A percentile compares a stretch with the other conserved stretches of the same genome.
phyloP scores from a whole-genome alignment of 2,888 invertebrate genomes.

The Caenorhabditis doughertyi region DNA sequence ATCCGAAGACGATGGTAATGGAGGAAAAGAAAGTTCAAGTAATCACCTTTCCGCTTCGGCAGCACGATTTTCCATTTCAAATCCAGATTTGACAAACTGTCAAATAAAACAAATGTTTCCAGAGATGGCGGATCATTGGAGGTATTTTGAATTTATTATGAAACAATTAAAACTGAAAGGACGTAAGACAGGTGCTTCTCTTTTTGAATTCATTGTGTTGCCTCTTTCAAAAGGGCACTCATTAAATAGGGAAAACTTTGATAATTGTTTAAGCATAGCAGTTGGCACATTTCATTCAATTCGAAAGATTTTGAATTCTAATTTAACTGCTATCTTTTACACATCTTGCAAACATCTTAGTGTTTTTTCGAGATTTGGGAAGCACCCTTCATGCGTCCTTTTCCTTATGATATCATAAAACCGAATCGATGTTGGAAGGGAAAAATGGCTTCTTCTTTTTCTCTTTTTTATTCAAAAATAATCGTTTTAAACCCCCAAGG shows the following conservation, averaged over 20 bases:
- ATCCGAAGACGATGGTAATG: slow-evolving; percentile 38
- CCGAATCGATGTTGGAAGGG: slow-evolving; percentile 35
- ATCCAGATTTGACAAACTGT: slow-evolving; percentile 78
- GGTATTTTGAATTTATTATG: slow-evolving; percentile 67
- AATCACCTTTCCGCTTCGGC: slow-evolving; percentile 46
- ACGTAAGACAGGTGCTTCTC: slow-evolving; percentile 1
- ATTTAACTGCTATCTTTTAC: slow-evolving; percentile 1
- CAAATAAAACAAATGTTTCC: slow-evolving; percentile 80
- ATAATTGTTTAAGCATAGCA: too few relatives aligned
- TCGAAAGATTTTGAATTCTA: too few relatives aligned
- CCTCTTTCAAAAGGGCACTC: too few relatives aligned
- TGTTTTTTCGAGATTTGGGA: slow-evolving; percentile 1
- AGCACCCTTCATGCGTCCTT: slow-evolving; percentile 7
- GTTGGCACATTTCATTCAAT: too few relatives aligned
- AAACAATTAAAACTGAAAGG: slow-evolving; percentile 1
- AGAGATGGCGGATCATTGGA: slow-evolving; percentile 81
- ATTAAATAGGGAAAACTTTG: too few relatives aligned
- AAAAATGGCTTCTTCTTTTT: slow-evolving; percentile 33
- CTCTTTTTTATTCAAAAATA: slow-evolving; percentile 21
- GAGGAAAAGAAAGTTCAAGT: slow-evolving; percentile 23
- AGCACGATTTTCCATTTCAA: slow-evolving; percentile 77
- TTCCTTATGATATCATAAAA: slow-evolving; percentile 36
- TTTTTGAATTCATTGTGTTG: too few relatives aligned
- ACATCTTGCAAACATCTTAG: not conserved
- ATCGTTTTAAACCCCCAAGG: slow-evolving; percentile 19